Evolutionary conservation across 2,113 vertebrate genomes (phyloP), one percentile per base, ranked within the genome.

Genomic region (Lophura nycthemera): DNA sequence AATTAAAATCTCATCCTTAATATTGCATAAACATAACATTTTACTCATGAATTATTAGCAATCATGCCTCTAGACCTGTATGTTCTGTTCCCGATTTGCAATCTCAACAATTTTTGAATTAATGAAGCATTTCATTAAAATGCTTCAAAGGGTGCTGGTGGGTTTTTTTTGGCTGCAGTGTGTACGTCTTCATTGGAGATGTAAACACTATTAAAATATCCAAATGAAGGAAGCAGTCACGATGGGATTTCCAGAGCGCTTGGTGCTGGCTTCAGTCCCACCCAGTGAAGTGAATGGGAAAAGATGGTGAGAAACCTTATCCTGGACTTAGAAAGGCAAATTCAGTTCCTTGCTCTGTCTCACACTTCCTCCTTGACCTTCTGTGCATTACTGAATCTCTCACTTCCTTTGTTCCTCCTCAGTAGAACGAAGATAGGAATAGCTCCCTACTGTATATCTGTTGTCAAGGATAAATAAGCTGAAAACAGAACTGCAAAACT

Each of bases 1-100:
- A 92, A 97, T 97, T 97, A 97, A 95, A 94, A 90, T 86, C 85
- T 94, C 82, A 93, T 94, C 69, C 83, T 67, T 76, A 50, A 47
- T 96, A 93, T 95, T 96, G 87, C 95, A 93, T 95, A 95, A 95
- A 95, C 91, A 93, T 60, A 74, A 47, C 50, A 6, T 91, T 91
- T 91, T 21, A 20, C 89, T 92, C 52, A 73, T 93, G 91, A 88
- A 67, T 95, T 92, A 83, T 90, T 86, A 57, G 75, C 5, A 11
- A 19, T 88, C 73, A 86, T 86, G 87, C 88, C 93, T 84, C 85
- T 78, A 91, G 93, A 93, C 85, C 89, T 92, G 92, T 73, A 50
- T 3, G 11, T 93, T 93, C 88, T 61, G 76, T 91, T 95, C 78
- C 79, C 78, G 72, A 90, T 91, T 93, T 91, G 87, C 89, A 70